A percentile compares a stretch with the other conserved stretches of the same genome.
Conservation (phyloP, 2,888 invertebrate genomes). For the Scrobipalpa atriplicella region DNA sequence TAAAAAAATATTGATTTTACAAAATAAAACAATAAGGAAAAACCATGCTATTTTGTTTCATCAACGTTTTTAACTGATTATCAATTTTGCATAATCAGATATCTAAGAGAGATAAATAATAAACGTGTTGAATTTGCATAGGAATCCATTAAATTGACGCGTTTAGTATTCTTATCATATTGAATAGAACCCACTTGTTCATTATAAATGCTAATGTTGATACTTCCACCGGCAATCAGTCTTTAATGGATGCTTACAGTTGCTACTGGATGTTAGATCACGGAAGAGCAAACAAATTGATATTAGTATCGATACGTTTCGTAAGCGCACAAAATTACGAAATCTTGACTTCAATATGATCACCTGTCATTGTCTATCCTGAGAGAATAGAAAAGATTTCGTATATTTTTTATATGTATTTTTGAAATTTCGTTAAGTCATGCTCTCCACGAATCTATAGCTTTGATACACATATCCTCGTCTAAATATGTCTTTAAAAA, state of each 20-base stretch:
- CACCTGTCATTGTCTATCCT: too few species aligned
- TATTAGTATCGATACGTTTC: background rate
- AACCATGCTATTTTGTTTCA: background rate
- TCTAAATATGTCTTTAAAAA: too few species aligned
- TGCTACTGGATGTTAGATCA: slow-evolving; percentile 26
- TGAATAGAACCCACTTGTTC: slow-evolving; percentile 29
- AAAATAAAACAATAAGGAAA: background rate
- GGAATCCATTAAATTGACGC: slow-evolving; percentile 27
- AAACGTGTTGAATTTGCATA: slow-evolving; percentile 28
- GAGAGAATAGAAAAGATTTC: too few species aligned
- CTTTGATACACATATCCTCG: too few species aligned
- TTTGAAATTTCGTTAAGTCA: too few species aligned
- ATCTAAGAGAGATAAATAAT: slow-evolving; percentile 31
- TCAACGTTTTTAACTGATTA: background rate
- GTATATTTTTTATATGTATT: too few species aligned
- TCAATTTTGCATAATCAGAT: slow-evolving; percentile 29
- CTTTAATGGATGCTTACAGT: slow-evolving; percentile 31
- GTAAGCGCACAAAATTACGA: too few species aligned
- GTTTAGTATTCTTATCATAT: slow-evolving; percentile 31
- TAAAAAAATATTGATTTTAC: background rate
- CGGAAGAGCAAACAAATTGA: slow-evolving; percentile 1
- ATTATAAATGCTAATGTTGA: slow-evolving; percentile 31
- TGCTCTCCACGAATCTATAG: too few species aligned
- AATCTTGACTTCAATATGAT: too few species aligned
- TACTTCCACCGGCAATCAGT: slow-evolving; percentile 35